Evolutionary conservation across 2,113 vertebrate species (phyloP), one percentile per base, ranked within the genome.

Genomic region (Martes martes): DNA sequence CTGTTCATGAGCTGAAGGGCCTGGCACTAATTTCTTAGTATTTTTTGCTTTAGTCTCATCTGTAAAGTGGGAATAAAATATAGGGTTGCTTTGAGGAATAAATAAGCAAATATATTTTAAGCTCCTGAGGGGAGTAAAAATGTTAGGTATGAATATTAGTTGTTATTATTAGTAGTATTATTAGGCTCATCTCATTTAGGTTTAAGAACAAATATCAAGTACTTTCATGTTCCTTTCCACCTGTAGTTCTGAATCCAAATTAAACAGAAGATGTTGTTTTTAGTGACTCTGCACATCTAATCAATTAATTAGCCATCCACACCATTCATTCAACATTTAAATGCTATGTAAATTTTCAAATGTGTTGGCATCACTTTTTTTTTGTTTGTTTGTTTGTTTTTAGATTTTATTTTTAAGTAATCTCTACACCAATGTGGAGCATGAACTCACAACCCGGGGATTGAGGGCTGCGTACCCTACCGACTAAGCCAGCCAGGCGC

Each of bases 11-110:
- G 36, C 47, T 74, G 8, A 91, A 96, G 50, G 7, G 23, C 52
- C 28, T 86, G 52, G 13, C 11, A 47, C 5, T 86, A 45, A 63
- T 65, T 55, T 39, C 9, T 86, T 65, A 36, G 31, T 69, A 0
- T 45, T 24, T 79, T 78, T 79, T 80, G 24, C 33, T 31, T 78
- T 83, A 65, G 9, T 92, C 10, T 94, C 65, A 59, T 57, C 24
- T 74, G 39, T 83, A 95, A 91, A 95, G 50, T 28, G 42, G 23
- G 84, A 96, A 81, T 82, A 80, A 90, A 85, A 93, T 57, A 80
- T 15, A 61, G 36, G 33, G 24, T 80, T 93, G 80, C 83, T 88
- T 31, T 84, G 39, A 74, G 79, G 42, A 89, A 78, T 39, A 97
- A 61, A 45, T 33, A 81, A 93, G 19, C 7, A 69, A 91, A 55